Evolutionary conservation across 2,113 vertebrate species (phyloP).

Genomic region (Narcine bancroftii): DNA sequence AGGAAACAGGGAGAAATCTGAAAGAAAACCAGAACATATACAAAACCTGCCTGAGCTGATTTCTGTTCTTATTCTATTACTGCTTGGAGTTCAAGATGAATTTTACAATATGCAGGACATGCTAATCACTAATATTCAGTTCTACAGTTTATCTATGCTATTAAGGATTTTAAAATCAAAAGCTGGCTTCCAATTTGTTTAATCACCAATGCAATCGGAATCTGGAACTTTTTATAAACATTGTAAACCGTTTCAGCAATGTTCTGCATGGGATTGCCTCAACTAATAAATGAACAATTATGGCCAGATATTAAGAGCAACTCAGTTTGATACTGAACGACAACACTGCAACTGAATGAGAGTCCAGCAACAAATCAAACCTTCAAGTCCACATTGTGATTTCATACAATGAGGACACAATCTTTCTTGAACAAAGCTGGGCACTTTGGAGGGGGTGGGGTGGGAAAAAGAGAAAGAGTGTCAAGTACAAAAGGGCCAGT

Average conservation of each 20-base stretch:
- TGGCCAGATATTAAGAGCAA: background rate
- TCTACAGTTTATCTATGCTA: background rate
- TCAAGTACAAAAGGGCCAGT: background rate
- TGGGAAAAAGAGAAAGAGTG: no score
- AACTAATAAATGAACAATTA: background rate
- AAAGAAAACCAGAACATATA: no score
- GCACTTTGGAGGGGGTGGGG: background rate
- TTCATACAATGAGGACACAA: background rate
- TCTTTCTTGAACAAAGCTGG: background rate
- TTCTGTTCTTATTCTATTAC: no score
- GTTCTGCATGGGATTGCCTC: background rate
- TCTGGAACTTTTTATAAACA: background rate
- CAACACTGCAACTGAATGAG: background rate
- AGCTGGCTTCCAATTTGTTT: background rate
- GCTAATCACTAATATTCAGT: background rate
- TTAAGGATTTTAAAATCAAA: background rate
- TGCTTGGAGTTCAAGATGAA: background rate
- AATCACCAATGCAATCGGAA: background rate
- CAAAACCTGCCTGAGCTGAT: no score
- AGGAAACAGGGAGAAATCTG: no score
- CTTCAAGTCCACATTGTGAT: background rate
- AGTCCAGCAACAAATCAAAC: background rate
- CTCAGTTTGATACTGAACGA: background rate
- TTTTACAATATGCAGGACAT: background rate
- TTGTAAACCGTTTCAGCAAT: background rate